Base-by-base conservation (phyloP, 2,113 vertebrate genomes). In the Ia io region DNA sequence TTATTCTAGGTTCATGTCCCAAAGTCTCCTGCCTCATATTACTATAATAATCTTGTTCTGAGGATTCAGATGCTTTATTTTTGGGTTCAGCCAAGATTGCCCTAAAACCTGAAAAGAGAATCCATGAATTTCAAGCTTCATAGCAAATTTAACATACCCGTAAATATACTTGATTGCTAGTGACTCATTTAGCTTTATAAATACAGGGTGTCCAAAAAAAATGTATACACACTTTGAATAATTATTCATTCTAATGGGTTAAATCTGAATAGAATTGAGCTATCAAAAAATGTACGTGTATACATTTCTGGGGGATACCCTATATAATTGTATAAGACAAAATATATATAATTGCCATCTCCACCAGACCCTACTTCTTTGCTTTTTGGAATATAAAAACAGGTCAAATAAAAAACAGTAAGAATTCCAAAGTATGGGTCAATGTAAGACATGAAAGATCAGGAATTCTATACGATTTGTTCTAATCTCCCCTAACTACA, bases 41-140 rank as follows among this genome's bases (percentile, higher is more conserved):
- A 96, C 94, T 77, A 28, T 98, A 96, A 97, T 99, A 99, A 23
- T 99, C 99, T 0, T 98, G 98, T 53, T 99, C 99, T 20, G 98
- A 95, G 12, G 97, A 79, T 51, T 98, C 82, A 0, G 97, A 80
- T 6, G 98, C 94, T 95, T 99, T 99, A 93, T 97, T 99, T 97
- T 99, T 99, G 91, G 99, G 99, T 96, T 99, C 99, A 91, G 99
- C 99, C 98, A 99, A 98, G 96, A 99, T 99, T 83, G 99, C 99
- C 93, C 99, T 99, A 98, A 99, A 99, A 97, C 98, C 99, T 99
- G 92, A 98, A 98, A 73, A 93, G 91, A 97, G 9, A 97, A 82
- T 1, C 82, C 28, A 96, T n/a, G 65, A 16, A 87, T 1, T 95
- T 87, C 20, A 96, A 80, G 32, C 20, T 93, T 59, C 4, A 96